These are phyloP conservation scores for Phaenicophaeus curvirostris DNA, from an alignment of 2,797 vertebrate species.

Conservation along the genomic window DNA sequence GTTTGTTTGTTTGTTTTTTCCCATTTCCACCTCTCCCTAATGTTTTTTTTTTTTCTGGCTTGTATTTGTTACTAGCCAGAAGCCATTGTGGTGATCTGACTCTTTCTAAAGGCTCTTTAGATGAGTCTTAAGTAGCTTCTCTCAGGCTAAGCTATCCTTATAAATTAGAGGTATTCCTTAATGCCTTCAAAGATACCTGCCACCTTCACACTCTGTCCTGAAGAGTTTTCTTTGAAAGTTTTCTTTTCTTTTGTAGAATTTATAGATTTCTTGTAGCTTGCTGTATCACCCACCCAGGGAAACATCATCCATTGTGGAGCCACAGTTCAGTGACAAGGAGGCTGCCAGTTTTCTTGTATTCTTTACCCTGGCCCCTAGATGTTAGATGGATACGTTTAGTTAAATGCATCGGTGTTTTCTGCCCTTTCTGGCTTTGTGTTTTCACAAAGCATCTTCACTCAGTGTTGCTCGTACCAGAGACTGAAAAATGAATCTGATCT, in stretches of 20 bases:
- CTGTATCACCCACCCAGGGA: accelerated
- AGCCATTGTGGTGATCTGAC: not conserved
- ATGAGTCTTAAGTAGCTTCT: not conserved
- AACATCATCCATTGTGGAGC: accelerated
- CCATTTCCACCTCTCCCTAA: not conserved
- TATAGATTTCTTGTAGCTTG: not conserved
- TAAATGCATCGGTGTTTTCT: not conserved
- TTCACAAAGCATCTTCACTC: not conserved
- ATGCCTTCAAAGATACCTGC: not conserved
- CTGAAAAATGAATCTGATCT: not conserved
- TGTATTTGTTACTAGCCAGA: not conserved
- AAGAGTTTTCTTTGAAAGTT: not conserved
- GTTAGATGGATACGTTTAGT: not conserved
- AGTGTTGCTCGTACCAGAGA: not conserved
- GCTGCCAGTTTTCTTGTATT: not conserved
- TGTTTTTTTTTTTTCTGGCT: not conserved
- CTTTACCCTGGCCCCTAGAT: not conserved
- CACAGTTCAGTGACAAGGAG: accelerated
- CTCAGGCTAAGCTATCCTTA: not conserved
- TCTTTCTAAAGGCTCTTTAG: not conserved
- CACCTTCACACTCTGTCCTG: not conserved
- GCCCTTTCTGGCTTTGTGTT: not conserved
- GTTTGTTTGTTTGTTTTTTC: not conserved
- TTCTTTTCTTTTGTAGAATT: not conserved
- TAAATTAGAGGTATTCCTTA: not conserved